These are phyloP conservation scores for Rhaphigaster nebulosa DNA, from an alignment of 2,888 invertebrate species.

Conservation along the genomic window DNA sequence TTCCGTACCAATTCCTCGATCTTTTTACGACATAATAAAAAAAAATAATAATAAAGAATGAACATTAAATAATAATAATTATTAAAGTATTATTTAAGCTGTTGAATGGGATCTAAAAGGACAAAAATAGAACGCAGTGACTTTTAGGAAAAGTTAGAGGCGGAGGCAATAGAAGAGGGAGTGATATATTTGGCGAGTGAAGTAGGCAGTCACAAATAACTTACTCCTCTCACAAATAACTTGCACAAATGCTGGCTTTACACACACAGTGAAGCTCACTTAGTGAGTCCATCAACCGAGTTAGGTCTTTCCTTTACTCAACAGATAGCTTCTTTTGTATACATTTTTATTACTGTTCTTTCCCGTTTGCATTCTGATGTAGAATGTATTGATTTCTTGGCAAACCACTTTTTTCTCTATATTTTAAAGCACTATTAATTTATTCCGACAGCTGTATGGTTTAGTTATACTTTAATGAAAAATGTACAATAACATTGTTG, in stretches of 20 bases:
- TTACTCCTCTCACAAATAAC: constrained; percentile 3
- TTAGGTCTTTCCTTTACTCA: neutral
- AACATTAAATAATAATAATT: no score
- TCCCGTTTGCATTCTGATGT: no score
- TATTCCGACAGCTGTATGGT: no score
- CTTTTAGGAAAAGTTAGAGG: neutral
- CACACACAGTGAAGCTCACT: neutral
- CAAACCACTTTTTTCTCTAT: no score
- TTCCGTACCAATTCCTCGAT: no score
- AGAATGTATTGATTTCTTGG: no score
- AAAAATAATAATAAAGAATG: no score
- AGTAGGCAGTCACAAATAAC: neutral
- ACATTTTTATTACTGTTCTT: no score
- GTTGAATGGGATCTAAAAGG: neutral
- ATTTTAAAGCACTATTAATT: no score
- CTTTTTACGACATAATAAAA: no score
- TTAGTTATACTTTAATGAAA: no score
- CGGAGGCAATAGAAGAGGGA: neutral
- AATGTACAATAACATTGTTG: no score
- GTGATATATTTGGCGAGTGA: constrained; percentile 14
- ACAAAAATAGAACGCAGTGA: neutral
- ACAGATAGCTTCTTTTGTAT: neutral
- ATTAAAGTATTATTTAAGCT: neutral
- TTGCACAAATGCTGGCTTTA: neutral
- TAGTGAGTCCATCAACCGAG: neutral